A percentile compares a stretch with the other conserved stretches of the same genome.
Conservation (phyloP, 2,797 vertebrate genomes). For the Sternarchorhynchus goeldii region DNA sequence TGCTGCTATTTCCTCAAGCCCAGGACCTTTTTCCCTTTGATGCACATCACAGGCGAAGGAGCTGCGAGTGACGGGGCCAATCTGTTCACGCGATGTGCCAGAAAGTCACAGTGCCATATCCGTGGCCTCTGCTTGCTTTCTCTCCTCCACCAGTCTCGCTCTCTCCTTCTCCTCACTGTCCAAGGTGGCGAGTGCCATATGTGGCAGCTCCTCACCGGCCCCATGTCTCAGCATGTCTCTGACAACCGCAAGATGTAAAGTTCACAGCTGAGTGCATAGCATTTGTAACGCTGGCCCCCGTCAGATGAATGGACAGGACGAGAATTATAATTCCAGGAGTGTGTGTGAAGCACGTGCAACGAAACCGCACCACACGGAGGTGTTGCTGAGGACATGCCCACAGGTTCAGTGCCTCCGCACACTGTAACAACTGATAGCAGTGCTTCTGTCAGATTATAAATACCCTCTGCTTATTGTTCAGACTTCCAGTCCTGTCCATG, state of each 20-base stretch:
- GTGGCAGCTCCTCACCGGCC: constrained; percentile 35
- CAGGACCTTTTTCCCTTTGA: constrained; percentile 30
- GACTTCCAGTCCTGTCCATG: constrained; percentile 48
- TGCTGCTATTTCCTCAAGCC: constrained; percentile 24
- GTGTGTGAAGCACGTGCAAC: constrained; percentile 25
- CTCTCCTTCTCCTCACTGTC: neutral
- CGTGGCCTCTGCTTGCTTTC: neutral
- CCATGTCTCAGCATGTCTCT: constrained; percentile 35
- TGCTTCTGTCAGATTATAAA: constrained; percentile 43
- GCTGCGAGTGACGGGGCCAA: constrained; percentile 42
- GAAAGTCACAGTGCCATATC: constrained; percentile 25
- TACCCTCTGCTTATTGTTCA: constrained; percentile 40
- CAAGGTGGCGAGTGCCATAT: constrained; percentile 36
- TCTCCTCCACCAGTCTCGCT: neutral
- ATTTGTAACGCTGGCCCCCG: constrained; percentile 37
- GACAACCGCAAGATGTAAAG: constrained; percentile 55
- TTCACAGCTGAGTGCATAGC: constrained; percentile 53
- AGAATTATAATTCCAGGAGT: constrained; percentile 42
- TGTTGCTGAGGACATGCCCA: neutral
- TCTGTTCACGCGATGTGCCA: constrained; percentile 31
- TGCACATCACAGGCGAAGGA: constrained; percentile 28
- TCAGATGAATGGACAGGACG: constrained; percentile 23
- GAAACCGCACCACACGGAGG: constrained; percentile 9
- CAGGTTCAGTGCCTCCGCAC: neutral
- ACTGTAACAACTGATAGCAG: constrained; percentile 2